Evolutionary conservation across 1,140 invertebrate genomes (phyloP).

Genomic region (Drosophila setifemur): DNA sequence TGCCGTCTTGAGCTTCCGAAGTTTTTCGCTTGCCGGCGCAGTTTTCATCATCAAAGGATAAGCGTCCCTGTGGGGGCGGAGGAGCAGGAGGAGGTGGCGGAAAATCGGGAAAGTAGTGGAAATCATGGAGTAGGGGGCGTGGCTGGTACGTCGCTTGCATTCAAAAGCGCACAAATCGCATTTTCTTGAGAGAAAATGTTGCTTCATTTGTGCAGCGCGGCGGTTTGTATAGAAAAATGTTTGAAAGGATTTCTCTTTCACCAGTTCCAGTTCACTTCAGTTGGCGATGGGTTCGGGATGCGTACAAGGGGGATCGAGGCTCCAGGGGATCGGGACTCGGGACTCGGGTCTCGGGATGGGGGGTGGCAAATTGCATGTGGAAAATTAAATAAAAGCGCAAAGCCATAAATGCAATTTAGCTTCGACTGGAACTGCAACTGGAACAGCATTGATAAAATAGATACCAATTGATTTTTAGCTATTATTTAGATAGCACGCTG

Average conservation of each 20-base stretch:
- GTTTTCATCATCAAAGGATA: constrained; percentile 74
- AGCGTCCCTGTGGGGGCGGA: constrained; percentile 30
- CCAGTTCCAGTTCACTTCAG: constrained; percentile 5
- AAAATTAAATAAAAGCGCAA: constrained; percentile 71
- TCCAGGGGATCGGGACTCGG: neutral
- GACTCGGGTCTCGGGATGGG: neutral
- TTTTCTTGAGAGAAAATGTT: constrained; percentile 78
- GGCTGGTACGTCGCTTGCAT: constrained; percentile 69
- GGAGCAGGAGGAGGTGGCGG: neutral
- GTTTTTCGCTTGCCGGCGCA: constrained; percentile 68
- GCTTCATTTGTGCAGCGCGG: constrained; percentile 75
- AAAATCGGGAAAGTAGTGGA: too few species aligned
- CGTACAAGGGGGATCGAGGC: constrained; percentile 5
- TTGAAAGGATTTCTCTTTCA: constrained; percentile 70
- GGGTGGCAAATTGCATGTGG: constrained; percentile 63
- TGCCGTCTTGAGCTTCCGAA: constrained; percentile 38
- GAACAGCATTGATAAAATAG: constrained; percentile 64
- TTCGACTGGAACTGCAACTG: constrained; percentile 51
- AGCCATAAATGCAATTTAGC: constrained; percentile 79
- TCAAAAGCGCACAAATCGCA: constrained; percentile 80
- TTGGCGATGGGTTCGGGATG: constrained; percentile 1
- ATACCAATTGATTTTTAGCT: constrained; percentile 73
- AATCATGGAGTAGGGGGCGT: constrained; percentile 23
- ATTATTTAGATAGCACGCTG: constrained; percentile 65
- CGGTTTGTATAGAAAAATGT: constrained; percentile 75